Evolutionary conservation across 2,888 invertebrate species (phyloP), one percentile per base, ranked within the genome.

Genomic region (Parnassius glacialis): DNA sequence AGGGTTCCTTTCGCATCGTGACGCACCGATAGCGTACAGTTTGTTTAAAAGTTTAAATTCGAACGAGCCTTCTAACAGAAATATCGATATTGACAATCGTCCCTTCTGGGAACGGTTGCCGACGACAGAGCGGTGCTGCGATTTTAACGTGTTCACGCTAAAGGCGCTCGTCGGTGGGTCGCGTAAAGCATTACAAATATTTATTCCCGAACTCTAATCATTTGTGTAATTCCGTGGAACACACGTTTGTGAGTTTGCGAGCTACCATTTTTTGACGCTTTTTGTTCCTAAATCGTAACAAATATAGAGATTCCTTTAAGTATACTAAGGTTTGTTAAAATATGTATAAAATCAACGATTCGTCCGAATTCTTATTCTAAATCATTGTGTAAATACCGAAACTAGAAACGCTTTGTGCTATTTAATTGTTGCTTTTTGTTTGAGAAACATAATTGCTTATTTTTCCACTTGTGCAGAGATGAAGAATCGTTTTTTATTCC

Each of bases 181-280:
- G 67, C 62, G 63, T 64, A 81, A 84, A 83, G 78, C 71, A 74
- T 73, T 75, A 71, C 70, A 75, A 80, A 80, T 81, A 80, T 85
- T 83, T 80, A 73, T 76, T 69, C 67, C 69, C 70, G 70, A 65
- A 13, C 53, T 81, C 85, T 88, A 87, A 88, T 83, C 68, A 74
- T 68, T 80, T 78, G 70, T 80, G 83, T 83, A 81, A 85, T 87
- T 87, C 86, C 77, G 65, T 73, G 79, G 85, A 87, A 70, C 70
- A 70, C 52, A 52, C 48, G 61, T 52, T 34, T 25, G 47, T 43
- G 10, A 20, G 62, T 65, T 64, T 52, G 62, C 65, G 58, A 57
- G 59, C 65, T 59, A 61, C 59, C 59, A 57, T n/a, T 61, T 55
- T 65, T 51, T 71, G 74, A 76, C 66, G 50, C 67, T 66, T 70